Evolutionary conservation across 2,113 vertebrate genomes (phyloP).

Genomic region (Mola mola): DNA sequence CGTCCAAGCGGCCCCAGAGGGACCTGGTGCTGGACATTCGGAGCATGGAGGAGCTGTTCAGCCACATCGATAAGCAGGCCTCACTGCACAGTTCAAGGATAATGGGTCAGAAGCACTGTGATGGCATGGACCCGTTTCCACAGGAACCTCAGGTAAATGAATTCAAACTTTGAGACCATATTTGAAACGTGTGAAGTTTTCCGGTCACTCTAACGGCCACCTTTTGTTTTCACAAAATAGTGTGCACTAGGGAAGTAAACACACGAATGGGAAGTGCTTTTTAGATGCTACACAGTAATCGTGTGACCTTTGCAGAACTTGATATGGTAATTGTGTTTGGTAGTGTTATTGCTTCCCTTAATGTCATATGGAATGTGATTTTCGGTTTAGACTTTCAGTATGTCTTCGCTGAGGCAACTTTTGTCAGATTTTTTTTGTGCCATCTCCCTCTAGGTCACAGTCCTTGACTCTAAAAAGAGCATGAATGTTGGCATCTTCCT

Average conservation of each 20-base stretch:
- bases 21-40: conserved; percentile 79
- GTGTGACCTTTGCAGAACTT: conserved; percentile 25
- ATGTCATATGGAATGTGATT: too few relatives aligned
- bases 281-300: conserved; percentile 14
- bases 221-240: neutral
- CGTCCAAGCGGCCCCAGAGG: conserved; percentile 62
- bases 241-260: conserved; percentile 30
- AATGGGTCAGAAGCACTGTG: conserved; percentile 41
- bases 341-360: neutral
- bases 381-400: too few relatives aligned
- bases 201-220: too few relatives aligned
- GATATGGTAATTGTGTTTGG: neutral
- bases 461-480: conserved; percentile 81
- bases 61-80: conserved; percentile 69
- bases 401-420: too few relatives aligned
- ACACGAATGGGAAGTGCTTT: conserved; percentile 35
- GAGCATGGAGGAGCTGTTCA: conserved; percentile 86
- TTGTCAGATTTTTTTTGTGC: neutral
- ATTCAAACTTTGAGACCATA: too few relatives aligned
- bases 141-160: conserved; percentile 63
- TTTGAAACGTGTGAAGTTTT: neutral
- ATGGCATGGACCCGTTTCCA: conserved; percentile 40
- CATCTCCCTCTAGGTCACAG: conserved; percentile 68
- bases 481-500: conserved; percentile 84
- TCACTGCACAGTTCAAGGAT: conserved; percentile 25